These are phyloP conservation scores for Syrista parreyssii DNA, from an alignment of 2,888 invertebrate genomes.

Conservation along the genomic window DNA sequence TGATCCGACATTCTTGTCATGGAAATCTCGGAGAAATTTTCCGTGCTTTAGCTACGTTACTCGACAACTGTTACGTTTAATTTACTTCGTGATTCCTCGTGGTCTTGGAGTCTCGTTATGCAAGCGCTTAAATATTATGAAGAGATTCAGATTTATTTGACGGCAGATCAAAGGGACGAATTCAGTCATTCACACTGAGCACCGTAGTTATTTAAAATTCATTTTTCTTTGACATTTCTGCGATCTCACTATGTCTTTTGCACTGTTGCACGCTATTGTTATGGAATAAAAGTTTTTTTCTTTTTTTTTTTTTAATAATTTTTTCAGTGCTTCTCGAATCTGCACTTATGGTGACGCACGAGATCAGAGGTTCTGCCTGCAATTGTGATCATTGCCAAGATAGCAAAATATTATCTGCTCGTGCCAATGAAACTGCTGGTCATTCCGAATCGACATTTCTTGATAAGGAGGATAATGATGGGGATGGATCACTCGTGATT, in stretches of 20 bases:
- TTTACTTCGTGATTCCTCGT: not conserved
- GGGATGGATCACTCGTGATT: slow-evolving; percentile 49
- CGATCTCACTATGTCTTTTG: fast-evolving
- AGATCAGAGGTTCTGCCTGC: slow-evolving; percentile 30
- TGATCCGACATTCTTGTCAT: not conserved
- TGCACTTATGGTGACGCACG: not conserved
- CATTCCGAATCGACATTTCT: slow-evolving; percentile 9
- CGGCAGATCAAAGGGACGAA: not conserved
- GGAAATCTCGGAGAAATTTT: not conserved
- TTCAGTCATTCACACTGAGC: not conserved
- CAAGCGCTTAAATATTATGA: not conserved
- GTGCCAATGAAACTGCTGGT: slow-evolving; percentile 27
- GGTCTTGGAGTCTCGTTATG: not conserved
- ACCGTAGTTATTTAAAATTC: not conserved
- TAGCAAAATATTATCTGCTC: slow-evolving; percentile 36
- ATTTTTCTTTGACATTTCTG: not conserved
- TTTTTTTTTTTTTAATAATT: not conserved
- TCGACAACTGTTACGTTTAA: not conserved
- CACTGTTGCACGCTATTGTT: not conserved
- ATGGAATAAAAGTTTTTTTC: not conserved
- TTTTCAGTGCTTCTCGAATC: not conserved
- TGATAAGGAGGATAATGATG: slow-evolving; percentile 46
- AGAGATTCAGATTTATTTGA: not conserved
- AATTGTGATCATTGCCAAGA: slow-evolving; percentile 47
- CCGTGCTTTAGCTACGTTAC: not conserved